Evolutionary conservation across 2,113 vertebrate genomes (phyloP).

Genomic region (Potamarius usumacintae): DNA sequence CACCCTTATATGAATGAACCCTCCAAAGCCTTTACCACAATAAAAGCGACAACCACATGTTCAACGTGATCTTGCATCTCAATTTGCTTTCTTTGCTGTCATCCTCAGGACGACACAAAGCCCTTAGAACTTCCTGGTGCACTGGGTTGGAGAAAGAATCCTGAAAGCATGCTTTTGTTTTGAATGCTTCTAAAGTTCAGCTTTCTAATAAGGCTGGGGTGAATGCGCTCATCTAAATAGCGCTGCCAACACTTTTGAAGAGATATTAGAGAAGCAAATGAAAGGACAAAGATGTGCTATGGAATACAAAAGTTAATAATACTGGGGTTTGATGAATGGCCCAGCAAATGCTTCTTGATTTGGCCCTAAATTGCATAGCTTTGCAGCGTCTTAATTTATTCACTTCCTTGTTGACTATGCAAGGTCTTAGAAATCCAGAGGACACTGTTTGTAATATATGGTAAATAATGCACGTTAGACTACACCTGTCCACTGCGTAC

Average conservation of each 20-base stretch:
- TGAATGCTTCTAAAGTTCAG: conserved; percentile 68
- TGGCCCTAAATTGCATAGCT: conserved; percentile 73
- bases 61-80: conserved; percentile 71
- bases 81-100: conserved; percentile 65
- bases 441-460: conserved; percentile 66
- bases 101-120: conserved; percentile 57
- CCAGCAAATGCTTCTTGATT: conserved; percentile 74
- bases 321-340: conserved; percentile 77
- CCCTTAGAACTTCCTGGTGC: conserved; percentile 53
- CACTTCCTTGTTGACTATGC: conserved; percentile 67
- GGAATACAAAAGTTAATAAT: conserved; percentile 78
- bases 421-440: conserved; percentile 61
- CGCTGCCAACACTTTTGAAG: conserved; percentile 73
- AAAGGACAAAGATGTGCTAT: conserved; percentile 74
- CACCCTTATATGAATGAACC: conserved; percentile 50
- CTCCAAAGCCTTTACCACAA: conserved; percentile 58
- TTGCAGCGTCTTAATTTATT: conserved; percentile 72
- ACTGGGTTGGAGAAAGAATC: conserved; percentile 53
- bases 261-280: conserved; percentile 77
- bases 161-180: conserved; percentile 61
- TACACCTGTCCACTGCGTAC: conserved; percentile 44
- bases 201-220: conserved; percentile 72
- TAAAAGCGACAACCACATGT: conserved; percentile 56
- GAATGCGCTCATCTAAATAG: conserved; percentile 62
- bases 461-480: conserved; percentile 53